Evolutionary conservation across 2,797 vertebrate genomes (phyloP).

Genomic region (Danionella dracula): DNA sequence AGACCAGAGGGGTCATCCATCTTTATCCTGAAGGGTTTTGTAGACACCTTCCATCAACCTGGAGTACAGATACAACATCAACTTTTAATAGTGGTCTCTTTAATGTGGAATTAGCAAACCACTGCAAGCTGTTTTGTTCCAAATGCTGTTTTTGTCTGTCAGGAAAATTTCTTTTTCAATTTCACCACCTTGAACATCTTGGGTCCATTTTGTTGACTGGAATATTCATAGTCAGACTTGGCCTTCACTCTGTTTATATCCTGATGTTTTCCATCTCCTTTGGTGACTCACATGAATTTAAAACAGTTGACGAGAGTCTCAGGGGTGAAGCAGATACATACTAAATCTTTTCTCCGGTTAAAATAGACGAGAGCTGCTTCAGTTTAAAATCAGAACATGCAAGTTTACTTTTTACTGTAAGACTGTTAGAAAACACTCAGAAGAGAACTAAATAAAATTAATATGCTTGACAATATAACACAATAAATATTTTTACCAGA

Average conservation of each 20-base stretch:
- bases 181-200: neutral
- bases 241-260: neutral
- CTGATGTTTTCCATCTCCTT: conserved; percentile 4
- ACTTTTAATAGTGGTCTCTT: neutral
- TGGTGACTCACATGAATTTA: neutral
- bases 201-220: neutral
- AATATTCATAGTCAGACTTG: neutral
- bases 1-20: no score
- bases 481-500: no score
- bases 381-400: no score
- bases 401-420: no score
- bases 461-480: no score
- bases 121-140: neutral
- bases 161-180: neutral
- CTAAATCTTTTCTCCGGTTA: neutral
- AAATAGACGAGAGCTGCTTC: neutral
- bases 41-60: no score
- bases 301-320: neutral
- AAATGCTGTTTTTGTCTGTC: neutral
- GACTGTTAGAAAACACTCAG: no score
- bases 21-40: no score
- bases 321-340: neutral
- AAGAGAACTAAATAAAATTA: no score
- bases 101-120: neutral
- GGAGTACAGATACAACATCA: no score